Evolutionary conservation across 2,113 vertebrate species (phyloP), one percentile per base, ranked within the genome.

Genomic region (Tiliqua scincoides): DNA sequence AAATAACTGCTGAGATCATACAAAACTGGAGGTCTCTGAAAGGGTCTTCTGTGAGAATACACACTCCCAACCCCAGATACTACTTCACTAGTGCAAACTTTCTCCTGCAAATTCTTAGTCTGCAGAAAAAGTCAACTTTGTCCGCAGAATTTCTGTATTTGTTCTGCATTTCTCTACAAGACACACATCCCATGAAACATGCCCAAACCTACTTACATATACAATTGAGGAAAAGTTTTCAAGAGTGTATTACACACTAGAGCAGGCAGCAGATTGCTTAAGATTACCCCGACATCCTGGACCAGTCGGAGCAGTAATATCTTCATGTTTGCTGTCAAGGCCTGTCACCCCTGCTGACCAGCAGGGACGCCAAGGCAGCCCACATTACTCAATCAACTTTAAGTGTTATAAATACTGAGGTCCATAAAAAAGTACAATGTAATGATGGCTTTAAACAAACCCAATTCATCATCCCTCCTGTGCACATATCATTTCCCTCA

Each of bases 401-500:
- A 96, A 96, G 96, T 97, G 95, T 97, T 97, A 97, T 97, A 97
- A 97, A 97, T 97, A 97, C 96, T 95, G 96, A 98, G 96, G 96
- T 96, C 97, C 95, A 97, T 97, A 97, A 97, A 97, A 97, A 97
- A 97, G 94, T 96, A 95, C 95, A 96, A 95, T 96, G 96, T 97
- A 98, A 98, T 97, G 97, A 97, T 96, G 96, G 96, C 96, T 97
- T 85, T 97, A 98, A 98, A 97, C 97, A 97, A 97, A 97, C 95
- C 94, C 96, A 97, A 97, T 98, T 97, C 97, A 97, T 98, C 97
- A 98, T 97, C 95, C 85, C 88, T 90, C 89, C 95, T 88, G 92
- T 87, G 91, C 92, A 95, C 94, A 95, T 93, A 96, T 96, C 93
- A 96, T 95, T 95, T 93, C 91, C 96, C 96, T 93, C 90, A 94